These are phyloP conservation scores for Parazoanthus swiftii DNA, from an alignment of 92 coral and sea anemone species.

Conservation along the genomic window DNA sequence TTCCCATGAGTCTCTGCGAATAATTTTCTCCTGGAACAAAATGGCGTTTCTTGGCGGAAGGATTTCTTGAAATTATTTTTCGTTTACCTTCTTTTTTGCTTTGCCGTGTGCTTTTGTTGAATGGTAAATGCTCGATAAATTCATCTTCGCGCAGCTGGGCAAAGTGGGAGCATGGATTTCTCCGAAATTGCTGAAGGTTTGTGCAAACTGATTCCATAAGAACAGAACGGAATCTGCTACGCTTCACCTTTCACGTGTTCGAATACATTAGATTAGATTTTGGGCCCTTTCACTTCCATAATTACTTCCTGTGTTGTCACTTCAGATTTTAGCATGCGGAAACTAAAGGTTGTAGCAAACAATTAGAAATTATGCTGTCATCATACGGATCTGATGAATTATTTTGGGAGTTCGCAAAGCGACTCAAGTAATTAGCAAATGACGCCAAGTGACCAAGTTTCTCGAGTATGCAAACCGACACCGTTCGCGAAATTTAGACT, in stretches of 20 bases:
- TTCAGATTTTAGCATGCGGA: neutral
- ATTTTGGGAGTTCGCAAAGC: too few relatives aligned
- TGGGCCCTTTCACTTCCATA: neutral
- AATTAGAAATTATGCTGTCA: neutral
- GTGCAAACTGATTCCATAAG: neutral
- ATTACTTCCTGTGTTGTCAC: neutral
- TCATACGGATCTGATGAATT: neutral
- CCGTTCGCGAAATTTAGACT: neutral
- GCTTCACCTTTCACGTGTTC: constrained; percentile 17
- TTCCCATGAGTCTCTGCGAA: constrained; percentile 23
- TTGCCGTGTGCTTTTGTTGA: neutral
- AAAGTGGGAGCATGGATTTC: constrained; percentile 65
- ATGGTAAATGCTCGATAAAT: constrained; percentile 1
- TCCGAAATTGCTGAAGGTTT: constrained; percentile 89
- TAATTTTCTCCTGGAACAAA: neutral
- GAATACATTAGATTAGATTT: neutral
- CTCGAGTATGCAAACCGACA: neutral
- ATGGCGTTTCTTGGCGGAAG: constrained; percentile 25
- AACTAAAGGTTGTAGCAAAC: neutral
- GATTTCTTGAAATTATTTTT: neutral
- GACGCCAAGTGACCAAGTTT: too few relatives aligned
- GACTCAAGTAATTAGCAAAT: too few relatives aligned
- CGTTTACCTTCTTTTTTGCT: neutral
- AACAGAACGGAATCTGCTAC: neutral
- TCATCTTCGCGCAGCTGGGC: neutral